Evolutionary conservation across 2,888 invertebrate genomes (phyloP), one percentile per base, ranked within the genome.

Genomic region (Oeneis ivallda): DNA sequence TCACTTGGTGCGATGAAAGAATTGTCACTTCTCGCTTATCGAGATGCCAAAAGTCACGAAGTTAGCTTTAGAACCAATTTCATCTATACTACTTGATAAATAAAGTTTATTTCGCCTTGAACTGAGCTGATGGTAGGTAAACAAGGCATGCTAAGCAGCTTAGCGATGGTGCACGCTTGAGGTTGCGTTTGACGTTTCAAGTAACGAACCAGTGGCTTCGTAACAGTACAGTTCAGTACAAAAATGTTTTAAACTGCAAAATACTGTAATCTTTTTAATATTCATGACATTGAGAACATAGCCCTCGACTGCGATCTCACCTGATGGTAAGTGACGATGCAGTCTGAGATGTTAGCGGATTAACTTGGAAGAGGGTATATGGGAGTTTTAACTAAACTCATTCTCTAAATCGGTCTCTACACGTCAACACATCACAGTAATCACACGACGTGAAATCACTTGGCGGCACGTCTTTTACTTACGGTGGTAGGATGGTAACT

Each of bases 21-120:
- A 89, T 89, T 82, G 89, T 91, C 89, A 91, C 89, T 87, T 85
- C 78, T 77, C 77, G 79, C 80, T 88, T 87, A 87, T 87, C 87
- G 79, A 76, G 87, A 89, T 87, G 89, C 85, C 84, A 89, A 89
- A 89, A 89, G 89, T 87, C 87, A 87, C 83, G 83, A 71, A 62
- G 66, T 56, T 65, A 63, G 64, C 52, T 53, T n/a, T 52, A 59
- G 9, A 43, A 32, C 62, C 62, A 70, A 74, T 76, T 69, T 66
- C 54, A 69, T 71, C 73, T 74, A 74, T 79, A 74, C 47, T 0
- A 0, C 5, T 1, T 13, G n/a, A 7, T 0, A 4, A 1, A 74
- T 81, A 83, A 73, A 79, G 83, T 74, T 72, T 69, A 68, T 66
- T 78, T 78, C 78, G 56, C 73, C 66, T 68, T 76, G 70, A 62